Evolutionary conservation across 2,113 vertebrate species (phyloP), one percentile per base, ranked within the genome.

Genomic region (Odontesthes bonariensis): DNA sequence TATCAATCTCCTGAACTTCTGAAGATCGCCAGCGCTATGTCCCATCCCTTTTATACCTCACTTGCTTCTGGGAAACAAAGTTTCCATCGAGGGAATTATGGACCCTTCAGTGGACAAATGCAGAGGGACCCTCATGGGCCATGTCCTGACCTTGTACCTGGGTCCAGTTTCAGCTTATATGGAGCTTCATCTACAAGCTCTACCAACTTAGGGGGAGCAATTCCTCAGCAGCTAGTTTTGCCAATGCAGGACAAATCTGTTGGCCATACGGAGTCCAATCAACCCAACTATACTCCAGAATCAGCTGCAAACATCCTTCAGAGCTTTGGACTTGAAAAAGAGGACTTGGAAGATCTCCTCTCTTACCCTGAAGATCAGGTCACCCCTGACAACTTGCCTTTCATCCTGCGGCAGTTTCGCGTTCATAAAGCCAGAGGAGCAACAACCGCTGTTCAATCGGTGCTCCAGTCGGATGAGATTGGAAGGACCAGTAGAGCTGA

Each of bases 291-390:
- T 78, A 97, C 95, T 0, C 95, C 95, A 0, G 96, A 98, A 69
- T 96, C 95, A 12, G 97, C 97, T 23, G 94, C 94, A 49, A 95
- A 95, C 64, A 96, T 99, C 75, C 91, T 99, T 60, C 92, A 94
- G 27, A 95, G 93, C 35, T 97, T 98, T 51, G 96, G 97, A 69
- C 92, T 99, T 58, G 96, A 96, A 33, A 97, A 96, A 40, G 97
- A 98, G 55, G 98, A 99, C 69, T 73, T 99, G 65, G 96, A 97
- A 75, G 94, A 96, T 66, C 95, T 99, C 14, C 96, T 96, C 63
- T 94, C 95, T 40, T 98, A 96, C 69, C 96, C 97, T 1, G 96
- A 98, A 38, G 95, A 99, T 55, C 96, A 98, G 81, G 85, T 99
- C 40, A 98, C 97, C 0, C 95, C 96, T 4, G 95, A 95, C 78